Conservation (phyloP, 1,140 invertebrate genomes). For the Drosophila tristis region DNA sequence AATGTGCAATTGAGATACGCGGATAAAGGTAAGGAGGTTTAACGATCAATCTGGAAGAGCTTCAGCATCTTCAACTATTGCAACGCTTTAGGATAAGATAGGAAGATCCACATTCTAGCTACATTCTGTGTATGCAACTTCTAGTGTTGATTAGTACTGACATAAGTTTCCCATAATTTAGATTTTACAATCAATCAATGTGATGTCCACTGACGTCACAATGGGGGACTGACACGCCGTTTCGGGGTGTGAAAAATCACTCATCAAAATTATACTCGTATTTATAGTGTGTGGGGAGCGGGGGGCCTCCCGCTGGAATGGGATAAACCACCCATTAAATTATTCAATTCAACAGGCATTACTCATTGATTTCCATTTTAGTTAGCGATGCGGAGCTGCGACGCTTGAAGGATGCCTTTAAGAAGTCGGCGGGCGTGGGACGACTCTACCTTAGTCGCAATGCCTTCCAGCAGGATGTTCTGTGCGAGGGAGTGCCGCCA, state of each 20-base stretch:
- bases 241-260: slow-evolving; percentile 9
- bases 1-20: slow-evolving; percentile 36
- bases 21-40: too few relatives aligned
- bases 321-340: slow-evolving; percentile 23
- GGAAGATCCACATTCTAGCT: too few relatives aligned
- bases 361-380: slow-evolving; percentile 72
- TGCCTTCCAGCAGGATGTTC: slow-evolving; percentile 91
- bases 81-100: too few relatives aligned
- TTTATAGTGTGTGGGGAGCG: not conserved
- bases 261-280: slow-evolving; percentile 14
- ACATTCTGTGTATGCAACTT: not conserved
- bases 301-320: slow-evolving; percentile 11
- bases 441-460: slow-evolving; percentile 89
- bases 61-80: too few relatives aligned
- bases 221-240: not conserved
- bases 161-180: too few relatives aligned
- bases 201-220: slow-evolving; percentile 17
- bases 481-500: slow-evolving; percentile 92
- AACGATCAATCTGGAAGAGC: too few relatives aligned
- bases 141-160: not conserved
- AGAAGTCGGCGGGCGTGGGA: slow-evolving; percentile 89
- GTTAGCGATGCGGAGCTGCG: slow-evolving; percentile 92
- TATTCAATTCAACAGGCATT: not conserved
- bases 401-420: slow-evolving; percentile 93
- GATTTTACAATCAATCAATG: slow-evolving; percentile 5